Evolutionary conservation across 2,888 invertebrate species (phyloP).

Genomic region (Syrphus vitripennis): DNA sequence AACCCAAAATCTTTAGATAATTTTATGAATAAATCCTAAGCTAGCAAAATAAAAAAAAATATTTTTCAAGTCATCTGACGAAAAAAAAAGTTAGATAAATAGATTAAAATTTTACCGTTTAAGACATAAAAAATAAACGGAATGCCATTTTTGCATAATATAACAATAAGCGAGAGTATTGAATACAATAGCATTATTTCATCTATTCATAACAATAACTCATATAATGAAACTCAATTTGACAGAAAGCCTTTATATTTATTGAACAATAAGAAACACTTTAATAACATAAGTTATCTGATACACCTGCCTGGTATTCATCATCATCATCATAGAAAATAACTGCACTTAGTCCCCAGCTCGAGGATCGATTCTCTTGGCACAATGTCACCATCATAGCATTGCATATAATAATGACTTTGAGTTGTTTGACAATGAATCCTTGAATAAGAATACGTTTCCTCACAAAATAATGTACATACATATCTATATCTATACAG

Average conservation of each 20-base stretch:
- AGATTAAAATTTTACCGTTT: not conserved
- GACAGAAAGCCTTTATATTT: constrained; percentile 30
- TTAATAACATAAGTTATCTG: constrained; percentile 38
- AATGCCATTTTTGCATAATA: not conserved
- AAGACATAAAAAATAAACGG: not conserved
- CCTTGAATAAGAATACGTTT: constrained; percentile 15
- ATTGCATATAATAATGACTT: constrained; percentile 28
- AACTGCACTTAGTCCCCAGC: constrained; percentile 33
- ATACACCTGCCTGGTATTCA: constrained; percentile 27
- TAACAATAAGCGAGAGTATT: not conserved
- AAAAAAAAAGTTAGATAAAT: not conserved
- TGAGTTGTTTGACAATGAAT: constrained; percentile 53
- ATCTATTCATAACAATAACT: not conserved
- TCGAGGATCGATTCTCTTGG: constrained; percentile 36
- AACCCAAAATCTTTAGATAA: too few species aligned
- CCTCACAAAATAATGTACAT: constrained; percentile 10
- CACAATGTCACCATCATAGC: constrained; percentile 13
- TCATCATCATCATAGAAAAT: too few species aligned
- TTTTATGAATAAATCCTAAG: too few species aligned
- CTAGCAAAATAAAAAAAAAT: too few species aligned
- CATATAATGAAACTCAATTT: constrained; percentile 3
- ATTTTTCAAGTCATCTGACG: not conserved
- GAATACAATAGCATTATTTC: not conserved
- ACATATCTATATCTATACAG: not conserved
- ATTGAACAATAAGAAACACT: constrained; percentile 29